These are phyloP conservation scores for Porites lobata DNA, from an alignment of 92 coral and sea anemone species.

Conservation along the genomic window DNA sequence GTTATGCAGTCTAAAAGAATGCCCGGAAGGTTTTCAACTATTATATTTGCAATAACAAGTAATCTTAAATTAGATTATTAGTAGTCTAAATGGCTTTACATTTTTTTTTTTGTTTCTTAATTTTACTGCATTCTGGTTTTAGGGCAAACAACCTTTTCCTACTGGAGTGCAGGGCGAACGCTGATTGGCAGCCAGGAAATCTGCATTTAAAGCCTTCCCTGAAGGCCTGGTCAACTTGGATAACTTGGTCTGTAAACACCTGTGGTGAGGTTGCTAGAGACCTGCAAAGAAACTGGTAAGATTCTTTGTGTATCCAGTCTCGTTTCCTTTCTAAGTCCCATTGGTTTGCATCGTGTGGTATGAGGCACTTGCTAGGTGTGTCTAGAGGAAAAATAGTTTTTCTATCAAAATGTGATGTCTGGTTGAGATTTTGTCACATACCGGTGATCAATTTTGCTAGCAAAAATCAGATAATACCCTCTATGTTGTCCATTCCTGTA, in stretches of 20 bases:
- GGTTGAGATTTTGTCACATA: neutral
- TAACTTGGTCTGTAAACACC: constrained; percentile 22
- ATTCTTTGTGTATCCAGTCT: constrained; percentile 42
- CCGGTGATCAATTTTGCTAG: neutral
- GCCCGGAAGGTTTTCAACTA: no score
- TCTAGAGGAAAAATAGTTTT: constrained; percentile 1
- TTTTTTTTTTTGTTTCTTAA: neutral
- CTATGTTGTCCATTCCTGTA: constrained; percentile 16
- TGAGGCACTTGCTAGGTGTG: constrained; percentile 9
- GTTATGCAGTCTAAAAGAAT: neutral
- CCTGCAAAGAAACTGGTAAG: constrained; percentile 18
- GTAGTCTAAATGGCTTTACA: neutral
- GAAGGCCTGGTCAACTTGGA: constrained; percentile 29
- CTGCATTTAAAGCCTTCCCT: constrained; percentile 45
- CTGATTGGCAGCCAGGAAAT: constrained; percentile 14
- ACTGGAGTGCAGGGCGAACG: constrained; percentile 36
- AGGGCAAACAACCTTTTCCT: constrained; percentile 20
- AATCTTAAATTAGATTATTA: no score
- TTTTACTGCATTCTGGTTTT: neutral
- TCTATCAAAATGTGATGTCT: no score
- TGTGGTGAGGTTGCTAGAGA: constrained; percentile 5
- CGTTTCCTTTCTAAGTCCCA: constrained; percentile 33
- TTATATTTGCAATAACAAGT: no score
- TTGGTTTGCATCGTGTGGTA: constrained; percentile 17
- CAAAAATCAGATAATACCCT: constrained; percentile 1